Evolutionary conservation across 2,797 vertebrate species (phyloP).

Genomic region (Petrocephalus sullivani): DNA sequence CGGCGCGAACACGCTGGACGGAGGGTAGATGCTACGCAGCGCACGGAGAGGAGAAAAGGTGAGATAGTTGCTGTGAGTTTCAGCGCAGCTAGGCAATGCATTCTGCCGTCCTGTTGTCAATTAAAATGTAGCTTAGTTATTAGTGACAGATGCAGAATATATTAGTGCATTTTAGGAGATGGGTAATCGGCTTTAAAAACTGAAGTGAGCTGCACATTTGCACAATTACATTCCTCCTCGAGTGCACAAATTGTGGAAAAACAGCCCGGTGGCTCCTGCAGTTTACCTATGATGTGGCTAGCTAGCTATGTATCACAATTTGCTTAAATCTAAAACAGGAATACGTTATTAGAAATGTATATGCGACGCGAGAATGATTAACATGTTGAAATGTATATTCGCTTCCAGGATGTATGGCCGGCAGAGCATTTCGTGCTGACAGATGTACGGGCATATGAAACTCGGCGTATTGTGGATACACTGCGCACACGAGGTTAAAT

Average conservation of each 20-base stretch:
- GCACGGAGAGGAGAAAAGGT: conserved; percentile 5
- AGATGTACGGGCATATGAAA: background rate
- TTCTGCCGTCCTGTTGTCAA: conserved; percentile 1
- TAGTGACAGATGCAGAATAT: background rate
- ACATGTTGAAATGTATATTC: background rate
- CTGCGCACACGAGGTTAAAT: conserved; percentile 4
- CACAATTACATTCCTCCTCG: background rate
- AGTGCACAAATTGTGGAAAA: background rate
- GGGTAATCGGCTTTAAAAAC: background rate
- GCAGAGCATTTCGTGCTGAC: background rate
- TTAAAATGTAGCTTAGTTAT: background rate
- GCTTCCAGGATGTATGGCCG: background rate
- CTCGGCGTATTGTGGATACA: background rate
- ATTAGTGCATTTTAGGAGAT: background rate
- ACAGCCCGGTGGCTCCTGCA: background rate
- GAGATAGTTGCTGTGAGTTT: conserved; percentile 11
- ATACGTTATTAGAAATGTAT: background rate
- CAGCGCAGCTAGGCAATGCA: background rate
- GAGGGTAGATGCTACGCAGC: conserved; percentile 12
- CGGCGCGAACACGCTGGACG: background rate
- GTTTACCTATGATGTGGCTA: background rate
- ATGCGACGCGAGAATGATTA: background rate
- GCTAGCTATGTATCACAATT: background rate
- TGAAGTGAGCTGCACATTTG: background rate
- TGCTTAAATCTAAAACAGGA: background rate